Evolutionary conservation across 2,888 invertebrate species (phyloP).

Genomic region (Hydrotaea cyrtoneurina): DNA sequence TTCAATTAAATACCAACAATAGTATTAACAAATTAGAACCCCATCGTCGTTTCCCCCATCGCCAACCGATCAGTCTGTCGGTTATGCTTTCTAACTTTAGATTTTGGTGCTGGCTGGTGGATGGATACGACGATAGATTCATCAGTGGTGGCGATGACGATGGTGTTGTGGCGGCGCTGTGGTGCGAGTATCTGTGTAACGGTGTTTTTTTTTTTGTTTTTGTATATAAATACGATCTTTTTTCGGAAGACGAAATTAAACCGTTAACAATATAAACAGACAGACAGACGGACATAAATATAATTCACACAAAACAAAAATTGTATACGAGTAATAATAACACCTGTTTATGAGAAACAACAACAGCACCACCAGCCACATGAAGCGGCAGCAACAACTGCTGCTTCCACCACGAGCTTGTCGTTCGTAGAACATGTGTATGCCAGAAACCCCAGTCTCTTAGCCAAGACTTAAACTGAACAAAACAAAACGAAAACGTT

Average conservation of each 20-base stretch:
- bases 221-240: constrained; percentile 33
- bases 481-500: constrained; percentile 39
- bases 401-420: background rate
- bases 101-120: background rate
- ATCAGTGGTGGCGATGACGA: background rate
- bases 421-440: constrained; percentile 4
- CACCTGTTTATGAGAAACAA: constrained; percentile 36
- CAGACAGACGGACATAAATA: constrained; percentile 17
- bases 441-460: constrained; percentile 19
- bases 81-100: constrained; percentile 65
- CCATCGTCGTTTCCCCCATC: background rate
- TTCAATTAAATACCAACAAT: constrained; percentile 19
- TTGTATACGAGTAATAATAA: constrained; percentile 26
- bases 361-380: background rate
- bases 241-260: constrained; percentile 50
- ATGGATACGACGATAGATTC: no score
- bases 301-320: constrained; percentile 41
- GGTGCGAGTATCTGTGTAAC: constrained; percentile 34
- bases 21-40: constrained; percentile 31
- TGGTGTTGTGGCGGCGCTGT: background rate
- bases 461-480: constrained; percentile 14
- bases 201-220: background rate
- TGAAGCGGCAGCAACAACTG: background rate
- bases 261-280: constrained; percentile 56
- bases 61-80: background rate